Evolutionary conservation across 2,113 vertebrate species (phyloP), one percentile per base, ranked within the genome.

Genomic region (Nothoprocta pentlandii): DNA sequence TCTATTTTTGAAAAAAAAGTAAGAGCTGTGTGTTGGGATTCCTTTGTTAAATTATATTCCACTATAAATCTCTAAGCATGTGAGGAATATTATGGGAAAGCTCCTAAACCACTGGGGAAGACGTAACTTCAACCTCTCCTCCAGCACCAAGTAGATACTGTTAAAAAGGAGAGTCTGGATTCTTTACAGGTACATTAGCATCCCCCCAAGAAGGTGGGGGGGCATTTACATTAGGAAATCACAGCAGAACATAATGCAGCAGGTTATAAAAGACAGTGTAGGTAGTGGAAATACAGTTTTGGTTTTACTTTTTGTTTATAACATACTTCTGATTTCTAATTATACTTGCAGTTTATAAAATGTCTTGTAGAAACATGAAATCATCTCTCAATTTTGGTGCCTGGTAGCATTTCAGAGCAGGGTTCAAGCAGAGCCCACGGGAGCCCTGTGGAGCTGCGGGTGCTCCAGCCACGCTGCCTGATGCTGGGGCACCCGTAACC

Each of bases 401-500:
- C 67, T 54, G 87, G 71, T 67, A 80, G 84, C 1, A 1, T 9
- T 25, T 42, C 26, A 16, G 61, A 22, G 32, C 0, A 5, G 26
- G 10, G 21, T n/a, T 86, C 28, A 42, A 17, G 67, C 44, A 46
- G 23, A 67, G 41, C 64, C 53, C 34, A 47, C 42, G 4, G 46
- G 46, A 47, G 46, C 46, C 12, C 16, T 1, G 6, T 8, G 34
- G 54, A 14, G n/a, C 14, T 5, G 54, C 0, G 12, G 61, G 61
- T 7, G 21, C 41, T 7, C 3, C 9, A 1, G 0, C 0, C 46
- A 5, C 0, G 32, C 32, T 12, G 56, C 56, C 23, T 6, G 0
- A 30, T 36, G 8, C 5, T 25, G 6, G 68, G 32, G 25, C 32
- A 47, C 46, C 46, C 16, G 46, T 8, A 47, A 19, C 17, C 16